These are phyloP conservation scores for Hiodon alosoides DNA, from an alignment of 2,113 vertebrate species.

Conservation along the genomic window DNA sequence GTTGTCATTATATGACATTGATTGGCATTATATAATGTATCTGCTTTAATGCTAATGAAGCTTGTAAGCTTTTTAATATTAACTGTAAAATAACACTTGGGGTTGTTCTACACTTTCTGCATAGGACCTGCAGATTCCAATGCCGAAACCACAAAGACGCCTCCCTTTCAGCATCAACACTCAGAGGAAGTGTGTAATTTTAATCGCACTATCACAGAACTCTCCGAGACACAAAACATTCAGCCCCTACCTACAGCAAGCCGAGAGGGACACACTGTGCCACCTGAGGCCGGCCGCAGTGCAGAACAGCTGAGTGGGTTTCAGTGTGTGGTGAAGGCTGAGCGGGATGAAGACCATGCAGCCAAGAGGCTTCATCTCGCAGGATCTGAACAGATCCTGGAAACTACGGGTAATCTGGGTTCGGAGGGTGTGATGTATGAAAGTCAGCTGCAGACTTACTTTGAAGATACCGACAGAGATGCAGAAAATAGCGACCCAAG, in stretches of 20 bases:
- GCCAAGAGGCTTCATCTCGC: neutral
- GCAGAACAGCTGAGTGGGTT: neutral
- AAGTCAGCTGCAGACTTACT: conserved; percentile 3
- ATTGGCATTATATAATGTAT: too few relatives aligned
- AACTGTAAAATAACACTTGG: neutral
- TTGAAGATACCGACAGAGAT: conserved; percentile 10
- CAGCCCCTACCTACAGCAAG: neutral
- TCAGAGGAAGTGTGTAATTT: neutral
- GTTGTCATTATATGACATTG: too few relatives aligned
- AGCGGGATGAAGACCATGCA: conserved; percentile 13
- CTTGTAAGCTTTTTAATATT: neutral
- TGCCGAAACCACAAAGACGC: neutral
- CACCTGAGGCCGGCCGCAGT: neutral
- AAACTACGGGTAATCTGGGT: neutral
- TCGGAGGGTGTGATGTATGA: conserved; percentile 1
- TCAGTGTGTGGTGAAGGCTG: conserved; percentile 20
- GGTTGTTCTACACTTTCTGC: neutral
- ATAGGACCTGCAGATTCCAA: neutral
- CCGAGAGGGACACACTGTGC: neutral
- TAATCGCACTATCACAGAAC: neutral
- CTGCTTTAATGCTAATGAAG: neutral
- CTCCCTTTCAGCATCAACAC: neutral
- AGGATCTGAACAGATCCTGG: neutral
- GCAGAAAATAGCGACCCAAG: conserved; percentile 11
- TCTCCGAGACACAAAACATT: neutral